These are phyloP conservation scores for Naso thynnoides DNA, from an alignment of 2,797 vertebrate species.

Conservation along the genomic window DNA sequence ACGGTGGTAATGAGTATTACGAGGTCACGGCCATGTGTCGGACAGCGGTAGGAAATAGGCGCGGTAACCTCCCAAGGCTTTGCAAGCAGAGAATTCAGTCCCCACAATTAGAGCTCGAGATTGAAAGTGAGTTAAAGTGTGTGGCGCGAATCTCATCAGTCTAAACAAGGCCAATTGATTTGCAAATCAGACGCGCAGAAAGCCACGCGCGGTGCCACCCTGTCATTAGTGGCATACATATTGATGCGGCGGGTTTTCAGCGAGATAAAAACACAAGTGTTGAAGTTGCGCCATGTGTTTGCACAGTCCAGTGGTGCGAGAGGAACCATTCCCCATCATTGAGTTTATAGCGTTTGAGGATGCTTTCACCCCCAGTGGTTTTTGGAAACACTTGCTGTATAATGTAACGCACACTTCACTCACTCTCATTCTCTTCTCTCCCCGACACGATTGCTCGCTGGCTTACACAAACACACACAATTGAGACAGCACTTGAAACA, in stretches of 20 bases:
- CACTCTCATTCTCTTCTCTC: constrained; percentile 26
- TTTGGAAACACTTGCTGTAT: constrained; percentile 61
- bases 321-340: constrained; percentile 63
- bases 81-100: constrained; percentile 50
- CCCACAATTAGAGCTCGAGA: constrained; percentile 58
- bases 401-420: constrained; percentile 63
- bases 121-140: constrained; percentile 51
- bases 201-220: constrained; percentile 22
- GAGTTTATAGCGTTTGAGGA: constrained; percentile 61
- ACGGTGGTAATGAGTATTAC: constrained; percentile 66
- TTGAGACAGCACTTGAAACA: constrained; percentile 33
- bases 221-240: constrained; percentile 49
- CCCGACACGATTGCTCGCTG: background rate
- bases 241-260: constrained; percentile 35
- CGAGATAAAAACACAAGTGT: constrained; percentile 34
- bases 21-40: constrained; percentile 59
- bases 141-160: constrained; percentile 48
- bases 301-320: constrained; percentile 63
- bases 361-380: constrained; percentile 52
- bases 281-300: constrained; percentile 40
- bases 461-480: constrained; percentile 25
- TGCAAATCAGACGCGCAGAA: constrained; percentile 65
- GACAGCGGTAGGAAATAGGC: constrained; percentile 47
- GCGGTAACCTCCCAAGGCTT: constrained; percentile 46
- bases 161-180: constrained; percentile 71